These are phyloP conservation scores for Leucoma salicis DNA, from an alignment of 2,888 invertebrate genomes.

Conservation along the genomic window DNA sequence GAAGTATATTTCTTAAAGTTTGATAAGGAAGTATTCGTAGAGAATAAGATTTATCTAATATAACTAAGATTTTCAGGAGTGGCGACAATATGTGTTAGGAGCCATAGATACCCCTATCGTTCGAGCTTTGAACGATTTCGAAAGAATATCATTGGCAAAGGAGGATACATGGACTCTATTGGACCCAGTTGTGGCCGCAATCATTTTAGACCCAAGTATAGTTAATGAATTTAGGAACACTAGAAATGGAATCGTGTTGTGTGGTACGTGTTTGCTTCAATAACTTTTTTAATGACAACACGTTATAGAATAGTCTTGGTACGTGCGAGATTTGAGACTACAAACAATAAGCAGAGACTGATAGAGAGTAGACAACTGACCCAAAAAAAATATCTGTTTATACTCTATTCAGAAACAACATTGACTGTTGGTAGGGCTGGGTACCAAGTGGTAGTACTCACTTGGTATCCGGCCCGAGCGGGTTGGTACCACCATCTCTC, in stretches of 20 bases:
- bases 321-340: too few species aligned
- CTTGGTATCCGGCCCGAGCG: too few species aligned
- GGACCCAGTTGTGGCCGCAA: conserved; percentile 45
- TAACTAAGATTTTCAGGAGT: conserved; percentile 43
- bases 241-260: conserved; percentile 42
- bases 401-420: too few species aligned
- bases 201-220: conserved; percentile 31
- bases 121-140: conserved; percentile 40
- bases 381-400: too few species aligned
- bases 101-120: conserved; percentile 41
- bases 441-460: too few species aligned
- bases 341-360: too few species aligned
- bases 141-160: conserved; percentile 30
- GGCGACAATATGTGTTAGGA: conserved; percentile 44
- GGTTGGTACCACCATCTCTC: too few species aligned
- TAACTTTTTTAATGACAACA: too few species aligned
- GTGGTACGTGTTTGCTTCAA: conserved; percentile 36
- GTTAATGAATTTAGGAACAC: conserved; percentile 35
- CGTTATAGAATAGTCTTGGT: too few species aligned
- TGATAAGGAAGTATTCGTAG: background rate
- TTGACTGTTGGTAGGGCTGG: too few species aligned
- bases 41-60: background rate
- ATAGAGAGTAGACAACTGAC: too few species aligned
- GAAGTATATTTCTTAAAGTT: too few species aligned
- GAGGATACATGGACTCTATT: conserved; percentile 32